Evolutionary conservation across 1,140 invertebrate species (phyloP), one percentile per base, ranked within the genome.

Genomic region (Drosophila neocordata): DNA sequence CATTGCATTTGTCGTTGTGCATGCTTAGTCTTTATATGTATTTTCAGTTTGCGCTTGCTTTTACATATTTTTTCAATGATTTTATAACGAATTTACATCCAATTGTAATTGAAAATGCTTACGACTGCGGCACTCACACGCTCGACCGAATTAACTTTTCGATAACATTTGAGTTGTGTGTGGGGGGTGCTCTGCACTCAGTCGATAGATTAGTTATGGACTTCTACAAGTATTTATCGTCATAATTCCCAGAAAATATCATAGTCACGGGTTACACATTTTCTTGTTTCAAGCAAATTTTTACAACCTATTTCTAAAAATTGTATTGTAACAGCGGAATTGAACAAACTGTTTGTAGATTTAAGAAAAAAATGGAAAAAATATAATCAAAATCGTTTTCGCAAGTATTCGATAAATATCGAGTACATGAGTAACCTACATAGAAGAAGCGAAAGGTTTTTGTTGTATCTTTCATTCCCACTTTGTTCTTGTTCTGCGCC

Each of bases 81-180:
- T 82, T 84, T 84, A 65, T 73, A 83, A 84, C 72, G 41, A 82
- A 76, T 73, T 85, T 81, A 67, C 67, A 73, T 62, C 24, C 65
- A 76, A 69, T 76, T 76, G 59, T 67, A 80, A 80, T 70, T 73
- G 65, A 68, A 68, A 73, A 74, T 83, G 65, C 69, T 66, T 63
- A 66, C 65, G 58, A 41, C 58, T 56, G 56, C 68, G 69, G 70
- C 70, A 53, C 70, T 69, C 69, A 72, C 69, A 72, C 68, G 69
- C 72, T 83, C 72, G 72, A 63, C 69, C 64, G 67, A 78, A 41
- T 20, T 73, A 79, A 48, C 73, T 75, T 65, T 66, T 77, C 78
- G 79, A 81, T 81, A 73, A 59, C 62, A 48, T 48, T 20, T 48
- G 18, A 44, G 41, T 6, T 31, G 27, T 31, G 27, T 31, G 27